Conservation (phyloP, 2,113 vertebrate species). For the Eolophus roseicapilla region DNA sequence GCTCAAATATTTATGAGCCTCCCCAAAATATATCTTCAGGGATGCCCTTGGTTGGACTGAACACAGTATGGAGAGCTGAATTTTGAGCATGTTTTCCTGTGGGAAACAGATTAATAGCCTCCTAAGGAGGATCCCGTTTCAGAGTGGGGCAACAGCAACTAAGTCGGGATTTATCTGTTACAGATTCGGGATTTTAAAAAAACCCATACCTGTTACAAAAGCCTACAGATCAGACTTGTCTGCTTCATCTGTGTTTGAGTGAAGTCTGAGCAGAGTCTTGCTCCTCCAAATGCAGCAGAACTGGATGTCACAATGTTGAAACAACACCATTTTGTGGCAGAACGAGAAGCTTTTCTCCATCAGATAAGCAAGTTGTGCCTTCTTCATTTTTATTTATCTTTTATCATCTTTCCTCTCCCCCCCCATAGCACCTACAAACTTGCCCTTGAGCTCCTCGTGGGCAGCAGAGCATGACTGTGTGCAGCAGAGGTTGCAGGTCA, state of each 20-base stretch:
- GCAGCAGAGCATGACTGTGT: not conserved
- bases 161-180: not conserved
- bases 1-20: not conserved
- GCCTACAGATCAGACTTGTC: not conserved
- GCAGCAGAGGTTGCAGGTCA: not conserved
- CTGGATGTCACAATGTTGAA: rapidly evolving
- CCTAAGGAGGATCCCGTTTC: not conserved
- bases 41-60: not conserved
- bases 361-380: rapidly evolving
- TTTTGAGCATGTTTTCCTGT: not conserved
- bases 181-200: not conserved
- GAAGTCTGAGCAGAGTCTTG: not conserved
- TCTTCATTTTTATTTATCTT: not conserved
- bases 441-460: not conserved
- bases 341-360: not conserved
- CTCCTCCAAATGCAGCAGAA: not conserved
- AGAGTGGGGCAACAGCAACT: not conserved
- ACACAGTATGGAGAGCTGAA: not conserved
- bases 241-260: not conserved
- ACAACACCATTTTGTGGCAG: not conserved
- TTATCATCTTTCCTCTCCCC: not conserved
- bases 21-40: not conserved
- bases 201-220: rapidly evolving
- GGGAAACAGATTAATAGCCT: not conserved
- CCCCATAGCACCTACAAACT: not conserved